Conservation (phyloP, 2,113 vertebrate genomes). For the Catharus fuscescens region DNA sequence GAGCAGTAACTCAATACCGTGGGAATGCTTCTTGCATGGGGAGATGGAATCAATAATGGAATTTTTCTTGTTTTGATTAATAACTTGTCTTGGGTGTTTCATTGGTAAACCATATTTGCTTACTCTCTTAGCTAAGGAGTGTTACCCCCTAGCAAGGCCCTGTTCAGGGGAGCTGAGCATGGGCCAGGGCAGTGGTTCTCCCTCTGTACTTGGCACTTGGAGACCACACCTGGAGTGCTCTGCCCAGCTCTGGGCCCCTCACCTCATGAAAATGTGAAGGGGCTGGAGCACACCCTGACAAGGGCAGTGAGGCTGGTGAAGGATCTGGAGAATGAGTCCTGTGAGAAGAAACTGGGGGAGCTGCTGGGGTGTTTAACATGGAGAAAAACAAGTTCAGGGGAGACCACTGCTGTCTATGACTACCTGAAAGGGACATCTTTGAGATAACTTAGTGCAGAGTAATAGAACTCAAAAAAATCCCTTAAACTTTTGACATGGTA, state of each 20-base stretch:
- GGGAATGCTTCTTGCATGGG: background rate
- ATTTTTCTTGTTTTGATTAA: background rate
- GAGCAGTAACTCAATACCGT: background rate
- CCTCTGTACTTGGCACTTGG: no score
- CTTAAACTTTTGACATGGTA: background rate
- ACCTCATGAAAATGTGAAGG: accelerated
- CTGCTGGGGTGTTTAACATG: background rate
- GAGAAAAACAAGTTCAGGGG: background rate
- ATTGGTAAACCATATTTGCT: accelerated
- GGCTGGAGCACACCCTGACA: background rate
- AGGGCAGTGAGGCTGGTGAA: background rate
- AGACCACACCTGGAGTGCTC: accelerated
- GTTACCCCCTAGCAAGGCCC: background rate
- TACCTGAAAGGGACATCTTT: background rate
- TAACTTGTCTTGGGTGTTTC: background rate
- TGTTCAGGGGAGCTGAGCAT: background rate
- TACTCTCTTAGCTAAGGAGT: background rate
- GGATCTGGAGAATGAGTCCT: background rate
- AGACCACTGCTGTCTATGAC: background rate
- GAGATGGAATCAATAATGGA: background rate
- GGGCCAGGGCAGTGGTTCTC: background rate
- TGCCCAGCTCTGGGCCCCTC: background rate
- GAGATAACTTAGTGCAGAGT: background rate
- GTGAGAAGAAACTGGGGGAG: background rate
- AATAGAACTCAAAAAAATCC: background rate